These are phyloP conservation scores for Micropterix aruncella DNA, from an alignment of 2,888 invertebrate genomes.

Conservation along the genomic window DNA sequence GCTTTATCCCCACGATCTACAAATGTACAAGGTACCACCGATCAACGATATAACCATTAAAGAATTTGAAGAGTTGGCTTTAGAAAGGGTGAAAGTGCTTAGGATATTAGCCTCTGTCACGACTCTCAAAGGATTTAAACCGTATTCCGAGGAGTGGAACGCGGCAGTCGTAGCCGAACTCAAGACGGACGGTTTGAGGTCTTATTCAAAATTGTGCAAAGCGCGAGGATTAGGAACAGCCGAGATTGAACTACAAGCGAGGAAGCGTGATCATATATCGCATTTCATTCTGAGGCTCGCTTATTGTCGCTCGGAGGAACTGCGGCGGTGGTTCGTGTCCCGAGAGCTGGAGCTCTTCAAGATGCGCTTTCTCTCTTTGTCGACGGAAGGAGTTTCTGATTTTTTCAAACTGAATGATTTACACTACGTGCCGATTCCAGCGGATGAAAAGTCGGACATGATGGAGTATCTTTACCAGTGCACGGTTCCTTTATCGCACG, in stretches of 20 bases:
- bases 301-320: constrained; percentile 77
- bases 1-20: constrained; percentile 60
- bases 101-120: constrained; percentile 63
- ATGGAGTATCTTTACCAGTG: constrained; percentile 46
- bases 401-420: constrained; percentile 57
- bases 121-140: constrained; percentile 42
- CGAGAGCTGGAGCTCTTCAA: constrained; percentile 86
- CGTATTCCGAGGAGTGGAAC: constrained; percentile 53
- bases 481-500: constrained; percentile 35
- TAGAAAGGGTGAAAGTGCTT: constrained; percentile 69
- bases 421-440: constrained; percentile 48
- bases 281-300: constrained; percentile 88
- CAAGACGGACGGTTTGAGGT: constrained; percentile 50
- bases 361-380: constrained; percentile 55
- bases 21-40: constrained; percentile 69
- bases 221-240: constrained; percentile 36
- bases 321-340: constrained; percentile 75
- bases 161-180: constrained; percentile 48
- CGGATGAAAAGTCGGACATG: constrained; percentile 50
- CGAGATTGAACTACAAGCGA: constrained; percentile 48
- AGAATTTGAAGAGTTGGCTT: constrained; percentile 78
- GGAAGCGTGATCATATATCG: constrained; percentile 74
- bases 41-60: constrained; percentile 54
- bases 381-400: constrained; percentile 43
- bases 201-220: constrained; percentile 46